These are phyloP conservation scores for Promerops cafer DNA, from an alignment of 2,113 vertebrate species.

Conservation along the genomic window DNA sequence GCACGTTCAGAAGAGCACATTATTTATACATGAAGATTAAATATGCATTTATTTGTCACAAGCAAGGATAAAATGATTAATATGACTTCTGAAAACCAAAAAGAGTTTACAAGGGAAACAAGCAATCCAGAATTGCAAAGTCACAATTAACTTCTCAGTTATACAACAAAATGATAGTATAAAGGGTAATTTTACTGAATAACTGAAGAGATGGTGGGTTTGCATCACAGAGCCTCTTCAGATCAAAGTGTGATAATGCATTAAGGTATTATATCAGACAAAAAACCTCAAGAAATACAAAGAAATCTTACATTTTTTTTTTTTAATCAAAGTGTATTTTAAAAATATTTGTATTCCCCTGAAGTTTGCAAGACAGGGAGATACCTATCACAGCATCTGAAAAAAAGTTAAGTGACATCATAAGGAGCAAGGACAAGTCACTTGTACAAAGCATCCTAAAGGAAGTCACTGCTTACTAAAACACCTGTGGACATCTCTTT, in stretches of 20 bases:
- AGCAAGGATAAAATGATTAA: conserved; percentile 12
- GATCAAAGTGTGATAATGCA: neutral
- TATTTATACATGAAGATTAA: conserved; percentile 40
- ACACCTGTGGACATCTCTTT: neutral
- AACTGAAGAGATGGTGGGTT: neutral
- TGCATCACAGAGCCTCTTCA: neutral
- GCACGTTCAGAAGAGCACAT: conserved; percentile 6
- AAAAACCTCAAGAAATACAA: neutral
- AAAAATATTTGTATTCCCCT: neutral
- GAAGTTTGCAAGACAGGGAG: neutral
- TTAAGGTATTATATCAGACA: neutral
- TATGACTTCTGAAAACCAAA: neutral
- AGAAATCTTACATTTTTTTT: neutral
- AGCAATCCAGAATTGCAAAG: neutral
- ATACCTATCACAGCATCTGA: neutral
- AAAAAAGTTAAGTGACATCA: neutral
- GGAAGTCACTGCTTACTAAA: neutral
- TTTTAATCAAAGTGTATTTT: neutral
- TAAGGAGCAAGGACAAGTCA: neutral
- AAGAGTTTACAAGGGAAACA: neutral
- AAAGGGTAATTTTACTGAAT: neutral
- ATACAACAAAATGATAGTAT: neutral
- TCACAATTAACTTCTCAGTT: neutral
- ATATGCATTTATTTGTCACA: conserved; percentile 41
- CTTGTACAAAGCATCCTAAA: neutral